Conservation (phyloP, 2,797 vertebrate species). For the Anas flavirostris region DNA sequence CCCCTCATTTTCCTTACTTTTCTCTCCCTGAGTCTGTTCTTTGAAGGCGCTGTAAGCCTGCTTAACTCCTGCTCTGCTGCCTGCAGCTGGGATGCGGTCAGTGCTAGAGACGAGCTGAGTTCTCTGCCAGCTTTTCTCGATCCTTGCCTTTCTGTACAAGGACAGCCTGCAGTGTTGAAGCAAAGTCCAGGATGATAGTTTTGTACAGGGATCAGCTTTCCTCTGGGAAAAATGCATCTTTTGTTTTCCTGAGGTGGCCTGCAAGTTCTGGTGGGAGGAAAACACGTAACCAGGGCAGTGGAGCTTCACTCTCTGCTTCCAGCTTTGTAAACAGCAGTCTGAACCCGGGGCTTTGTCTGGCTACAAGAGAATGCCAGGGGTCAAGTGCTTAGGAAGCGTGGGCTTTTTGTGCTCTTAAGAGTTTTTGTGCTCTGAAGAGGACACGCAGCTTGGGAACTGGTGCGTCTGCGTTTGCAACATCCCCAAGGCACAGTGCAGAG, state of each 20-base stretch:
- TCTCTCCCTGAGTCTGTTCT: neutral
- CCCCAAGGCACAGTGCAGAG: neutral
- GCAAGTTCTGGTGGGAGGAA: neutral
- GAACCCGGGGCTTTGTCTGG: slow-evolving; percentile 32
- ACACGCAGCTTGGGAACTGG: neutral
- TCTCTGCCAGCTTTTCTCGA: neutral
- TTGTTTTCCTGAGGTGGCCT: neutral
- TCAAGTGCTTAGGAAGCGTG: neutral
- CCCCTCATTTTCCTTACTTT: neutral
- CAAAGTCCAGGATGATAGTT: neutral
- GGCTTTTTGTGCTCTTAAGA: neutral
- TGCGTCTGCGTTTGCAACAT: neutral
- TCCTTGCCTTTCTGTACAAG: neutral
- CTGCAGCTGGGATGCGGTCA: neutral
- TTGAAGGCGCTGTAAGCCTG: neutral
- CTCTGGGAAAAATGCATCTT: neutral
- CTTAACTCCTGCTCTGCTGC: neutral
- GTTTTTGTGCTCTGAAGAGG: neutral
- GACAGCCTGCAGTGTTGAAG: neutral
- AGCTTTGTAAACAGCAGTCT: neutral
- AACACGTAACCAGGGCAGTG: neutral
- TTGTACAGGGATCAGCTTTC: neutral
- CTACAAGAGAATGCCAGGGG: slow-evolving; percentile 21
- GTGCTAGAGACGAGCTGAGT: neutral
- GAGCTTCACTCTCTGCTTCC: neutral